phyloP scores from a whole-genome alignment of 2,113 vertebrate species.

The Pavo muticus region DNA sequence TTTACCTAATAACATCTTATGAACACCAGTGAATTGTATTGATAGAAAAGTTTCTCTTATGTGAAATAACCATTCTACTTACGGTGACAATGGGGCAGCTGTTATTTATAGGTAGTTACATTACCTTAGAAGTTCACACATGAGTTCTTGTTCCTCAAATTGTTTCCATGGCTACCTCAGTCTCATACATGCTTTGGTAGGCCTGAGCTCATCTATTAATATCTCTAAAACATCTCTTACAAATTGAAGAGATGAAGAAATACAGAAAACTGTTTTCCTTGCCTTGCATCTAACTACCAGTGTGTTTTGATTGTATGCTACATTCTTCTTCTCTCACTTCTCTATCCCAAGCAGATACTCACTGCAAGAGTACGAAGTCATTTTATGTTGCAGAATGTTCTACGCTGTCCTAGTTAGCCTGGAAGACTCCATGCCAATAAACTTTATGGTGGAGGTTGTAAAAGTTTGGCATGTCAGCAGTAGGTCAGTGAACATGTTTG shows the following conservation, averaged over 20 bases:
- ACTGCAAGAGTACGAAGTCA: background rate
- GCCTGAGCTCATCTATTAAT: background rate
- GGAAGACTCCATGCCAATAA: background rate
- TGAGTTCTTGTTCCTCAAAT: background rate
- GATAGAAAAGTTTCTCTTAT: background rate
- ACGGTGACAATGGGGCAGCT: background rate
- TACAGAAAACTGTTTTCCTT: background rate
- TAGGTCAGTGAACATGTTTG: background rate
- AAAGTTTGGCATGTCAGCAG: background rate
- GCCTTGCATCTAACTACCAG: background rate
- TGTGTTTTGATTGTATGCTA: background rate
- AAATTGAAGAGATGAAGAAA: background rate
- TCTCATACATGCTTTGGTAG: background rate
- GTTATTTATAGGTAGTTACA: background rate
- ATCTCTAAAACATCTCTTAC: background rate
- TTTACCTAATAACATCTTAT: background rate
- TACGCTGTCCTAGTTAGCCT: background rate
- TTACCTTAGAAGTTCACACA: background rate
- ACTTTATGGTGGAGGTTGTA: background rate
- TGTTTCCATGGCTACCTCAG: slow-evolving; percentile 20
- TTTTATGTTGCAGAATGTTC: background rate
- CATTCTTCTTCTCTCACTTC: background rate
- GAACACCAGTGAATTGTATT: background rate
- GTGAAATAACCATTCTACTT: background rate
- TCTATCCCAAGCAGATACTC: background rate